Percentiles rank a stretch among this genome's conserved stretches.
phyloP scores from a whole-genome alignment of 2,113 vertebrate genomes.

The Dendrocopos noguchii region DNA sequence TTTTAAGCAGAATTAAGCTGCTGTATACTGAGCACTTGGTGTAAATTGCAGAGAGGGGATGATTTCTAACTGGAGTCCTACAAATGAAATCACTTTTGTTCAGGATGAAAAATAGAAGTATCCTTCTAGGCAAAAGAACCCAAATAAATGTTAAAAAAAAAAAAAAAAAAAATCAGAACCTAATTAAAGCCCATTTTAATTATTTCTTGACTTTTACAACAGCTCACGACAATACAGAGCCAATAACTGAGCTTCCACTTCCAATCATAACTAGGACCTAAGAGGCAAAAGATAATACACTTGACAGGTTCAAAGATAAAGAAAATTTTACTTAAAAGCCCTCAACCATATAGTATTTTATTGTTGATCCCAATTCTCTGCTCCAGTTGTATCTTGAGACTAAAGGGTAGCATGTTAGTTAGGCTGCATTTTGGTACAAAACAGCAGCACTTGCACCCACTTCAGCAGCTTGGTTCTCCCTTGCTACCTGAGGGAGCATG shows the following conservation, averaged over 20 bases:
- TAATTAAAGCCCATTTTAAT: neutral
- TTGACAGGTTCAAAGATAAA: neutral
- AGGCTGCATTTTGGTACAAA: neutral
- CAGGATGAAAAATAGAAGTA: neutral
- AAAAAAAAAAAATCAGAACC: neutral
- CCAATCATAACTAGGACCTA: neutral
- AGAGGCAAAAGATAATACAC: neutral
- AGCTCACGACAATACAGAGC: neutral
- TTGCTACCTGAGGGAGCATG: neutral
- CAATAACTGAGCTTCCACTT: neutral
- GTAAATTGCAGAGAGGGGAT: neutral
- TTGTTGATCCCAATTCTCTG: neutral
- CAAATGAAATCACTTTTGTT: neutral
- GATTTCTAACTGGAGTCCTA: neutral
- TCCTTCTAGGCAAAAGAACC: neutral
- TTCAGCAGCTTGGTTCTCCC: neutral
- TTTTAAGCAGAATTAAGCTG: neutral
- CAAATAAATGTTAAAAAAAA: neutral
- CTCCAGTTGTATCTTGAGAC: neutral
- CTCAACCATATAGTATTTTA: neutral
- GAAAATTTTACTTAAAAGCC: neutral
- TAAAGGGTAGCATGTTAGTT: neutral
- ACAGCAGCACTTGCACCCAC: neutral
- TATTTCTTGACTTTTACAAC: neutral
- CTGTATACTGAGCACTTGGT: neutral